Percentiles rank a stretch among this genome's conserved stretches.
phyloP scores from a whole-genome alignment of 1,140 invertebrate species.

The Drosophila pandora region DNA sequence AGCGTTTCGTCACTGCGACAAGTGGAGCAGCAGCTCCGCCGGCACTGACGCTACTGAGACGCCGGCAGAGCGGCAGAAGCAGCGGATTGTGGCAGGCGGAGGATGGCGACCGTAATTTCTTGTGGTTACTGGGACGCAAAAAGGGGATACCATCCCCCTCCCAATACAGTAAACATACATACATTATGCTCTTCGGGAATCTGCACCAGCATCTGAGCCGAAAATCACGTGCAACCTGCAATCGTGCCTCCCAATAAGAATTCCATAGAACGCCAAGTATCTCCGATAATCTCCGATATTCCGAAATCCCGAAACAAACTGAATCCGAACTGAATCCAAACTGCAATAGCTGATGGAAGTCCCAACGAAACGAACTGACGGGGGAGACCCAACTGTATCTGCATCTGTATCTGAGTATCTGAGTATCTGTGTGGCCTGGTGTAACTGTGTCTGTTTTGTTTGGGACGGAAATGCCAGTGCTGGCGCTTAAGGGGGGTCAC shows the following conservation, averaged over 20 bases:
- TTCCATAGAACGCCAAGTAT: constrained; percentile 5
- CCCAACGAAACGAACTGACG: constrained; percentile 26
- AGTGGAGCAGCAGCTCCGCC: constrained; percentile 67
- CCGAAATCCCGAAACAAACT: constrained; percentile 23
- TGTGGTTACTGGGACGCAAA: constrained; percentile 78
- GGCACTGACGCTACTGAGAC: constrained; percentile 26
- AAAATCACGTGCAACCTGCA: neutral
- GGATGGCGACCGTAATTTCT: constrained; percentile 71
- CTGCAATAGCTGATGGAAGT: constrained; percentile 68
- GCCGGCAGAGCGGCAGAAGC: constrained; percentile 29
- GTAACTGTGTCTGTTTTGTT: constrained; percentile 72
- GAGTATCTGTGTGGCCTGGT: constrained; percentile 22
- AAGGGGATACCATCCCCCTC: constrained; percentile 6
- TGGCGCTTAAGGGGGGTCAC: constrained; percentile 33
- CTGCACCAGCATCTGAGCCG: neutral
- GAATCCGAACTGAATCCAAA: constrained; percentile 52
- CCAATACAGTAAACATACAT: constrained; percentile 6
- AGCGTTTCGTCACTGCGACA: constrained; percentile 78
- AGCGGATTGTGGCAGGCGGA: constrained; percentile 59
- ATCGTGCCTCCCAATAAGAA: neutral
- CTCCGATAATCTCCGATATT: constrained; percentile 18
- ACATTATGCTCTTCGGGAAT: constrained; percentile 3
- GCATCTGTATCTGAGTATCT: constrained; percentile 24
- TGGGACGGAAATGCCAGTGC: constrained; percentile 73
- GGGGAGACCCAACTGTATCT: constrained; percentile 48